Conservation (phyloP, 1,140 invertebrate genomes). For the Caenorhabditis inopinata region DNA sequence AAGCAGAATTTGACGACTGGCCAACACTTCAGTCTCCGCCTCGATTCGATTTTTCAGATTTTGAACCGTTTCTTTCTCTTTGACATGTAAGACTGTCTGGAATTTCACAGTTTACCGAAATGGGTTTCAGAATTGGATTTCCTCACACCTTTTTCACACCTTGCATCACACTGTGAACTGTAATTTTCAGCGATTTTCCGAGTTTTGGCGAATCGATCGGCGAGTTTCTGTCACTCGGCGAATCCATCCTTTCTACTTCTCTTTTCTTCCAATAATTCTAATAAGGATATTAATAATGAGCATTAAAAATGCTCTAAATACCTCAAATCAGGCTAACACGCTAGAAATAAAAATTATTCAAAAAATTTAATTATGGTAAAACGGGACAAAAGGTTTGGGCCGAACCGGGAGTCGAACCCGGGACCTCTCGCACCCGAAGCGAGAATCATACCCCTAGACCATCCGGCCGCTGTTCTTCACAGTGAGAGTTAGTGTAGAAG, state of each 20-base stretch:
- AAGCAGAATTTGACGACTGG: background rate
- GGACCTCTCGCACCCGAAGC: constrained; percentile 70
- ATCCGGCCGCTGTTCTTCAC: constrained; percentile 51
- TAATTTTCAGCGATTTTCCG: background rate
- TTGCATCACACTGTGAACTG: constrained; percentile 10
- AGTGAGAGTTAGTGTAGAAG: too few relatives aligned
- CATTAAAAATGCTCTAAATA: too few relatives aligned
- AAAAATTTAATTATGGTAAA: too few relatives aligned
- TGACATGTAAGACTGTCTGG: background rate
- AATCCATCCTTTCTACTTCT: too few relatives aligned
- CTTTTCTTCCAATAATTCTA: too few relatives aligned
- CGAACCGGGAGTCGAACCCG: constrained; percentile 67
- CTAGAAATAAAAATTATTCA: too few relatives aligned
- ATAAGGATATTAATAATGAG: too few relatives aligned
- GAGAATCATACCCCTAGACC: constrained; percentile 71
- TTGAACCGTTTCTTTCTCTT: background rate
- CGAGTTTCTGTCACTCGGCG: background rate
- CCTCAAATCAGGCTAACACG: too few relatives aligned
- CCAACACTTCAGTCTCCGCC: background rate
- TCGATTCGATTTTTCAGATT: background rate
- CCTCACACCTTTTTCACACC: background rate
- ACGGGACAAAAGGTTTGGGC: constrained; percentile 30
- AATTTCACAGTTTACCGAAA: background rate
- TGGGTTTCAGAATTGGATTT: background rate
- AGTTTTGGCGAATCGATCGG: background rate